Conservation (phyloP, 2,113 vertebrate species). For the Epinephelus moara region DNA sequence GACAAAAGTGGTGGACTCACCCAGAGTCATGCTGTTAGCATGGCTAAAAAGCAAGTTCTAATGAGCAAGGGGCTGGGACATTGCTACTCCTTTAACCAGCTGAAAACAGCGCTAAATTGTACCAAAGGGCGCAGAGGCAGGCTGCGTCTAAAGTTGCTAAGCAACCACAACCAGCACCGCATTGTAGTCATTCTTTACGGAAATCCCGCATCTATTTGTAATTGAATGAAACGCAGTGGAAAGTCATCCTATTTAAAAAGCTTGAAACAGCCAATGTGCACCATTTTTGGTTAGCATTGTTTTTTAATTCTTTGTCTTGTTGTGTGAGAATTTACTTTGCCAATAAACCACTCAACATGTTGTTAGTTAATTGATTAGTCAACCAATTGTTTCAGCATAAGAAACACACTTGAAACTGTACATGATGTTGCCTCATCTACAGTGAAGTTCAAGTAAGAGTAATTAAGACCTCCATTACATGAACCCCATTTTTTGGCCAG, state of each 20-base stretch:
- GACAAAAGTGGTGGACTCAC: not conserved
- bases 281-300: too few relatives aligned
- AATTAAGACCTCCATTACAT: not conserved
- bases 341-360: too few relatives aligned
- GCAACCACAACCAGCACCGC: too few relatives aligned
- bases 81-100: too few relatives aligned
- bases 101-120: too few relatives aligned
- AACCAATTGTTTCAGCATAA: not conserved
- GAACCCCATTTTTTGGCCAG: not conserved
- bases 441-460: not conserved
- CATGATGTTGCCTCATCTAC: not conserved
- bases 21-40: not conserved
- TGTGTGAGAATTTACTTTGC: not conserved
- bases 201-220: not conserved
- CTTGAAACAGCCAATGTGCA: not conserved
- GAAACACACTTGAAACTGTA: not conserved
- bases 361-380: too few relatives aligned
- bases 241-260: not conserved
- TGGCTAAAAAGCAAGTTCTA: not conserved
- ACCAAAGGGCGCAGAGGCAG: too few relatives aligned
- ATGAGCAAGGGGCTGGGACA: too few relatives aligned
- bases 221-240: not conserved
- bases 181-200: too few relatives aligned
- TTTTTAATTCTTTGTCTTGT: not conserved
- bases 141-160: too few relatives aligned